Conservation (phyloP, 2,888 invertebrate genomes). For the Chalcis sispes region DNA sequence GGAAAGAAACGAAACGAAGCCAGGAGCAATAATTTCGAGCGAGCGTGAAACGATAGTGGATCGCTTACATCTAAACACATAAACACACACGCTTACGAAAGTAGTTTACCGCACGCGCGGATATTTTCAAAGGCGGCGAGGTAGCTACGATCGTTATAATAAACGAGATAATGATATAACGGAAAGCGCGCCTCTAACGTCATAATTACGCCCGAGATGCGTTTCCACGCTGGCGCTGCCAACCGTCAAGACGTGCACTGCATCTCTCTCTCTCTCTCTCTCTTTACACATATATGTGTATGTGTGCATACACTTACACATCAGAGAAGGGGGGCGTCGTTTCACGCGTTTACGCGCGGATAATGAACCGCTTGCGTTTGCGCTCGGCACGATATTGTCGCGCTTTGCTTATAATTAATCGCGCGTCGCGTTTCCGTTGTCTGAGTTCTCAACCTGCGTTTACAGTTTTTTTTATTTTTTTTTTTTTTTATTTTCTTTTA, state of each 20-base stretch:
- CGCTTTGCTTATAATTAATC: too few species aligned
- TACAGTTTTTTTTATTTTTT: too few species aligned
- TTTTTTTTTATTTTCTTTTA: too few species aligned
- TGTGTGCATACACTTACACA: too few species aligned
- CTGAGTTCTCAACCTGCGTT: too few species aligned
- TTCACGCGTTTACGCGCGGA: constrained; percentile 25
- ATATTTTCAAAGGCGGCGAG: constrained; percentile 6
- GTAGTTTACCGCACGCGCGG: not conserved
- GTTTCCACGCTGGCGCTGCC: not conserved
- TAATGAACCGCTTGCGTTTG: constrained; percentile 12
- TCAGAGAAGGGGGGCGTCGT: not conserved
- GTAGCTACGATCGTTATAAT: constrained; percentile 68
- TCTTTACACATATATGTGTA: too few species aligned
- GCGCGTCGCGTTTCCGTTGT: too few species aligned
- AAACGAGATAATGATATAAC: constrained; percentile 70
- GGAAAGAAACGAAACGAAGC: constrained; percentile 29
- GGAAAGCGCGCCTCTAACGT: constrained; percentile 65
- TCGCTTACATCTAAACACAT: too few species aligned
- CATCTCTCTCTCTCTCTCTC: too few species aligned
- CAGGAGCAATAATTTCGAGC: constrained; percentile 67
- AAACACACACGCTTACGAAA: constrained; percentile 33
- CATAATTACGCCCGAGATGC: constrained; percentile 62
- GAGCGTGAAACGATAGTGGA: constrained; percentile 62
- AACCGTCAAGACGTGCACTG: too few species aligned
- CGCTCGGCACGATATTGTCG: not conserved